Evolutionary conservation across 1,140 invertebrate genomes (phyloP), one percentile per base, ranked within the genome.

Genomic region (Hyphantria cunea): DNA sequence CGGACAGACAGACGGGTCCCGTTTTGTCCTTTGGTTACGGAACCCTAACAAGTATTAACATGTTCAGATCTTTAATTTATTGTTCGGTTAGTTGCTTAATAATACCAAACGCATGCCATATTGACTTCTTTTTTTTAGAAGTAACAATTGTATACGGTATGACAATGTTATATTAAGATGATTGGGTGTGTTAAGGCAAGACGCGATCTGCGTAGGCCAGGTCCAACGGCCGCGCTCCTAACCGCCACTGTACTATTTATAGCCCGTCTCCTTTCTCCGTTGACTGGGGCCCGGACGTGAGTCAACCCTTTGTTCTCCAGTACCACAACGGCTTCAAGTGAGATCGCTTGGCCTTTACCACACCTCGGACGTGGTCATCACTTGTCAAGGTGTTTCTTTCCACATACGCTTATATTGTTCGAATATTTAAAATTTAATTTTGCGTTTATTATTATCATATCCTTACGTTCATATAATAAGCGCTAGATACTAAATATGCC

Each of bases 361-460:
- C 48, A 67, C 60, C 42, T 72, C 67, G 17, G 48, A 65, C 70
- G 55, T 70, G 67, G 69, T 76, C 77, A 78, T 74, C 63, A 72
- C 31, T 55, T 69, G 53, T 76, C 82, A 80, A 86, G 81, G 80
- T 74, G 66, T 71, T 48, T 73, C 74, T 86, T 80, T 75, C 77
- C 74, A 78, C 82, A 84, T 70, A 74, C 55, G 67, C 70, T 41
- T 68, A 84, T 74, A 82, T 80, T 82, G 81, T 82, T 84, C 84
- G 84, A 72, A 75, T 78, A 79, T 84, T 82, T 82, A 84, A 83
- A 82, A 84, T 80, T 72, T 78, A 34, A 80, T 25, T 66, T 84
- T 64, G 76, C 86, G 84, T 87, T 37, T 12, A 49, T 86, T 84
- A 64, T 56, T 74, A 80, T 79, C 79, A 76, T 72, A 65, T 67